Percentiles rank a stretch among this genome's conserved stretches.
These are phyloP conservation scores for Pachypsylla venusta DNA, from an alignment of 1,140 invertebrate genomes.

Conservation along the genomic window DNA sequence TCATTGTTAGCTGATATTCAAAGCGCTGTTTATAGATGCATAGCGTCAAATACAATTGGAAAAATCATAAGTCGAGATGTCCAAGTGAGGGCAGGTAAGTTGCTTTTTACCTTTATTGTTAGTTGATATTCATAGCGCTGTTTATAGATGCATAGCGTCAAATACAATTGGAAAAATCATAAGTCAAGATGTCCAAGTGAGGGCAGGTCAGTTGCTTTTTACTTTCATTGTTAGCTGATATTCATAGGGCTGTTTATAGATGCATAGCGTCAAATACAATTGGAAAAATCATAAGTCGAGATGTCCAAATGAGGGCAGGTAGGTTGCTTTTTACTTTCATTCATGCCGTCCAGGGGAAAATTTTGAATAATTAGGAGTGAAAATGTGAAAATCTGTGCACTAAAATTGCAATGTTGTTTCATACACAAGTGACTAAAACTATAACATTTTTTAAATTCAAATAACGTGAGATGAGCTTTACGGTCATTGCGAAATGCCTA, in stretches of 20 bases:
- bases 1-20: too few relatives aligned
- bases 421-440: too few relatives aligned
- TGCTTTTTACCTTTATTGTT: too few relatives aligned
- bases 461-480: too few relatives aligned
- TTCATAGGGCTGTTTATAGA: slow-evolving; percentile 57
- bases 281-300: slow-evolving; percentile 59
- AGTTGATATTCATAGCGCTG: slow-evolving; percentile 58
- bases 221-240: too few relatives aligned
- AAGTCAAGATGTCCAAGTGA: slow-evolving; percentile 62
- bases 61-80: slow-evolving; percentile 63
- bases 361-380: too few relatives aligned
- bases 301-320: slow-evolving; percentile 71
- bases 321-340: too few relatives aligned
- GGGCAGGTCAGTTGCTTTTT: slow-evolving; percentile 64
- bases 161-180: slow-evolving; percentile 61
- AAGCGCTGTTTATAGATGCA: slow-evolving; percentile 57
- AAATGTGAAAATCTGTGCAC: too few relatives aligned
- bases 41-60: slow-evolving; percentile 58
- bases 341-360: too few relatives aligned
- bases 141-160: slow-evolving; percentile 58
- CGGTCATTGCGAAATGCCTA: too few relatives aligned
- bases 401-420: too few relatives aligned
- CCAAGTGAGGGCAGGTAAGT: slow-evolving; percentile 63
- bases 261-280: slow-evolving; percentile 61
- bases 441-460: too few relatives aligned